Percentiles rank a stretch among this genome's conserved stretches.
Conservation (phyloP, 2,797 vertebrate genomes). For the Cynodonichthys magdalenae region DNA sequence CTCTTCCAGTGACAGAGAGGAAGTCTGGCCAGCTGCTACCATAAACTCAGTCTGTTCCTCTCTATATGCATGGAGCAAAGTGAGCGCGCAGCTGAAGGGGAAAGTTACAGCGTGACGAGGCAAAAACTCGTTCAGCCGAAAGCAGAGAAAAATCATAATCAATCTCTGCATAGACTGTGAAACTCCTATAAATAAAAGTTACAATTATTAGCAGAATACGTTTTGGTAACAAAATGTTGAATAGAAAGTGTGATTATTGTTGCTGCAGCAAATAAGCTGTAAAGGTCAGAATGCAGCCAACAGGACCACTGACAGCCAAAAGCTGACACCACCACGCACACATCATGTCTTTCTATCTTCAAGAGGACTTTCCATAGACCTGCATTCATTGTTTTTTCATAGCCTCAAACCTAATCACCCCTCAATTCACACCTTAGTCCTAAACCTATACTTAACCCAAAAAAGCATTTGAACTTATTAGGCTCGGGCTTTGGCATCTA, state of each 20-base stretch:
- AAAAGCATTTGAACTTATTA: no score
- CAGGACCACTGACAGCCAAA: not conserved
- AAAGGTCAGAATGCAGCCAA: not conserved
- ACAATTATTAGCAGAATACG: not conserved
- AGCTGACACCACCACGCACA: not conserved
- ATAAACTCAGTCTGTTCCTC: conserved; percentile 1
- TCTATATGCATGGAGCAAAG: conserved; percentile 27
- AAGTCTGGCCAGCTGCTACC: conserved; percentile 21
- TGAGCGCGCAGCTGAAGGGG: conserved; percentile 12
- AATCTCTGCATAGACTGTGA: not conserved
- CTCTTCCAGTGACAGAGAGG: not conserved
- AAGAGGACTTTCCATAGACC: no score
- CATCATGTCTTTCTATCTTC: no score
- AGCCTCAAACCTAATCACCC: no score
- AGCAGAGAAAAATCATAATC: conserved; percentile 1
- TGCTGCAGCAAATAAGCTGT: not conserved
- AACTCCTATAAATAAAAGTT: not conserved
- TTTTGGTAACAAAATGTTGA: not conserved
- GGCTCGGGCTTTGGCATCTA: no score
- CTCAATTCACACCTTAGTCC: no score
- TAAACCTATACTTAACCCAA: no score
- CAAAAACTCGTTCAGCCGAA: conserved; percentile 7
- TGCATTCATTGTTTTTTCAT: no score
- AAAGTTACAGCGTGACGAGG: conserved; percentile 29
- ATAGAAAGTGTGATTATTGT: not conserved